Evolutionary conservation across 1,140 invertebrate species (phyloP), one percentile per base, ranked within the genome.

Genomic region (Bilobella aurantiaca): DNA sequence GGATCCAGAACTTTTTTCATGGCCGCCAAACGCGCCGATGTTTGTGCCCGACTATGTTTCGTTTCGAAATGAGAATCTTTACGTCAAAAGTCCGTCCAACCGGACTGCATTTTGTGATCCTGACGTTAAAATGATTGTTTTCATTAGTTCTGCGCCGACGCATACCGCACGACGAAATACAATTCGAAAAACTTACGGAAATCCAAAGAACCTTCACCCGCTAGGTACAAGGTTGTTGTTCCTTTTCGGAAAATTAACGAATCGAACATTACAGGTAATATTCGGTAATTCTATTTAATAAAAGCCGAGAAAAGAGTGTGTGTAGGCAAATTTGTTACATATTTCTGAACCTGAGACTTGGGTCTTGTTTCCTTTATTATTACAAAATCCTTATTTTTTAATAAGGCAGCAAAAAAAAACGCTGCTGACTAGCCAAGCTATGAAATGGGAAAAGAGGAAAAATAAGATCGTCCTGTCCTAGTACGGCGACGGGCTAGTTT

Each of bases 181-280:
- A 5, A 66, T 66, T 32, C 58, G 64, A 1, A 37, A 62, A 23
- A 66, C 64, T 34, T 66, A 31, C 29, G 64, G 58, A 46, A 34
- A 31, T 25, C 23, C 1, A 25, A 25, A 37, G 14, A 47, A 66
- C 27, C 28, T 66, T 3, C 2, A 62, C 0, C n/a, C 23, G 8
- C 47, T 31, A 25, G 28, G 30, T 16, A 29, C 32, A 23, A 25
- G 47, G 21, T 12, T 66, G 3, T 34, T 66, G 0, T 66, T 66
- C 57, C 49, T 66, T 2, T 60, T 66, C 30, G 64, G 64, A 14
- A 47, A 28, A 53, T 23, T 59, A 18, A 42, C n/a, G 21, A 28
- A 66, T 23, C 34, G 12, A 8, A n/a, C 2, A 2, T 1, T 66
- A 0, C 37, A 66, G n/a, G 64, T 65, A 49, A 58, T 14, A 56